These are phyloP conservation scores for Ernsta delagoae DNA, from an alignment of 2,888 invertebrate genomes.

Conservation along the genomic window DNA sequence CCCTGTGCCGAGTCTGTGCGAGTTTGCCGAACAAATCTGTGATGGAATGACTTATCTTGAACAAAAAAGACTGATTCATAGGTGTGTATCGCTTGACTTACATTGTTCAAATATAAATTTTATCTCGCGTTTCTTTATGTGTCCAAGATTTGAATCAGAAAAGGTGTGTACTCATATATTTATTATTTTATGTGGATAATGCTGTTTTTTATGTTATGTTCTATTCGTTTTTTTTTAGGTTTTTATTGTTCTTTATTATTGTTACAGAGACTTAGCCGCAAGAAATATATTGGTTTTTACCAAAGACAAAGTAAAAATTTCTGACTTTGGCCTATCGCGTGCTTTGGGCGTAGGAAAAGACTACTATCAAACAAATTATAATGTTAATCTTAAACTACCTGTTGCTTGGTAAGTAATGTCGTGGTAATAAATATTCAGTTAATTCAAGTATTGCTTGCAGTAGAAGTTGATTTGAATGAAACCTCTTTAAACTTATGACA, in stretches of 20 bases:
- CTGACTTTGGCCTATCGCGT: slow-evolving; percentile 98
- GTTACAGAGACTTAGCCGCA: slow-evolving; percentile 95
- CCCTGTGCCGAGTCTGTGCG: slow-evolving; percentile 95
- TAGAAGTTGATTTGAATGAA: too few species aligned
- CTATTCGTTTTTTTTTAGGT: not conserved
- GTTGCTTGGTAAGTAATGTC: slow-evolving; percentile 94
- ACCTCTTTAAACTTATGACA: too few species aligned
- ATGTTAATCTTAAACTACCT: slow-evolving; percentile 97
- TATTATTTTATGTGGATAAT: too few species aligned
- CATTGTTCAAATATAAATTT: too few species aligned
- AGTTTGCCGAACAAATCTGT: slow-evolving; percentile 98
- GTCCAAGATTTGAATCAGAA: too few species aligned
- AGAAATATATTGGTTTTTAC: slow-evolving; percentile 98
- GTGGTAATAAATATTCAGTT: not conserved
- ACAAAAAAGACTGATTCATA: slow-evolving; percentile 97
- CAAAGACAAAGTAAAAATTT: slow-evolving; percentile 98
- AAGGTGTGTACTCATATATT: too few species aligned
- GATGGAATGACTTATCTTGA: slow-evolving; percentile 99
- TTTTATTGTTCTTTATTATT: not conserved
- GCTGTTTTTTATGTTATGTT: too few species aligned
- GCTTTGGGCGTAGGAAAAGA: slow-evolving; percentile 99
- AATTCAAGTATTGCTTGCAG: too few species aligned
- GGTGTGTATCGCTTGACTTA: slow-evolving; percentile 68
- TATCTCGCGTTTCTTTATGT: too few species aligned
- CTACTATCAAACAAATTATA: slow-evolving; percentile 99